Evolutionary conservation across 2,888 invertebrate species (phyloP).

Genomic region (Eupithecia abbreviata): DNA sequence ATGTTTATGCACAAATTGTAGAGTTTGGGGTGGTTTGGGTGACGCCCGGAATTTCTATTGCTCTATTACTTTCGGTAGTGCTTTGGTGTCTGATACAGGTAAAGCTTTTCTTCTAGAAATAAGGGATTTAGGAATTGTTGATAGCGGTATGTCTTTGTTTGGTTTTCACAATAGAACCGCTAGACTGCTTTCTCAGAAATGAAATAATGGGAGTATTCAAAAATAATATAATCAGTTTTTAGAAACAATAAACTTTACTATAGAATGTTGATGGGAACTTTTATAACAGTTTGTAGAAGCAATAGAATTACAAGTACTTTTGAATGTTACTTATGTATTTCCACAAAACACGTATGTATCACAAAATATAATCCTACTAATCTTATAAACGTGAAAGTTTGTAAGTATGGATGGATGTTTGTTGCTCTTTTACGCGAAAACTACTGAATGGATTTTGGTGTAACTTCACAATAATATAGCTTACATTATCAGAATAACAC

Average conservation of each 20-base stretch:
- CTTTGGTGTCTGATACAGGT: slow-evolving; percentile 28
- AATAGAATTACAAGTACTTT: neutral
- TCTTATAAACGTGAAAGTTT: no score
- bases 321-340: neutral
- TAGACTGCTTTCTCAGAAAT: neutral
- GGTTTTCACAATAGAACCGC: neutral
- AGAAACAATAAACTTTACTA: neutral
- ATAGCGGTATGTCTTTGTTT: neutral
- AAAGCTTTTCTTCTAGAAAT: slow-evolving; percentile 10
- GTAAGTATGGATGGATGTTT: no score
- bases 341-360: neutral
- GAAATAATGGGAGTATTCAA: neutral
- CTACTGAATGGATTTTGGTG: no score
- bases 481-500: no score
- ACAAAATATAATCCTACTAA: neutral
- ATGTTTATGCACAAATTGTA: slow-evolving; percentile 51
- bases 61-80: slow-evolving; percentile 20
- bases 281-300: neutral
- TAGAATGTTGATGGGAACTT: neutral
- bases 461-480: no score
- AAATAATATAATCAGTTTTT: neutral
- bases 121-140: slow-evolving; percentile 1
- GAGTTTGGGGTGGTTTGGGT: slow-evolving; percentile 42
- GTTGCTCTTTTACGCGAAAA: no score
- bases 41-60: slow-evolving; percentile 44